A percentile compares a stretch with the other conserved stretches of the same genome.
Conservation (phyloP, 2,888 invertebrate species). For the Sisyra terminalis region DNA sequence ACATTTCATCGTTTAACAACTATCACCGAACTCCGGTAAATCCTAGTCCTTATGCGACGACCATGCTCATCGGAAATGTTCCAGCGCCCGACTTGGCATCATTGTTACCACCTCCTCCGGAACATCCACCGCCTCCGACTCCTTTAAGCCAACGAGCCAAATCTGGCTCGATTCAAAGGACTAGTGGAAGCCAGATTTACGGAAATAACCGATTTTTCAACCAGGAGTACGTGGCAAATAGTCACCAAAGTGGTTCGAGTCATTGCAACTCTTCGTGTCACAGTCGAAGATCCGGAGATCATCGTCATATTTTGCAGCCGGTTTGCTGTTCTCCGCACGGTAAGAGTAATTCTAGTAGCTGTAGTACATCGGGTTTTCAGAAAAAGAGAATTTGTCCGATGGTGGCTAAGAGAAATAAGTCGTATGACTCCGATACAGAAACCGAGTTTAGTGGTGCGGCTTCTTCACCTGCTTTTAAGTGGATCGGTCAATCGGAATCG, state of each 20-base stretch:
- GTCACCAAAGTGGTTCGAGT: slow-evolving; percentile 4
- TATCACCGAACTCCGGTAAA: slow-evolving; percentile 44
- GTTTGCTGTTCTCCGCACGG: neutral
- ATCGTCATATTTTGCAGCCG: too few species aligned
- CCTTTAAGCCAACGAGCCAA: slow-evolving; percentile 19
- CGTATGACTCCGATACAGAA: slow-evolving; percentile 6
- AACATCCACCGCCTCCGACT: slow-evolving; percentile 39
- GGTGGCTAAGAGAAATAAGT: neutral
- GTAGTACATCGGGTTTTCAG: neutral
- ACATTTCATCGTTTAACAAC: slow-evolving; percentile 51
- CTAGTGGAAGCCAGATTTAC: slow-evolving; percentile 18
- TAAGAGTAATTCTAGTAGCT: neutral
- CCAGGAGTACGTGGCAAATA: neutral
- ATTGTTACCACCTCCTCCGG: slow-evolving; percentile 40
- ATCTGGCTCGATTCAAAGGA: slow-evolving; percentile 23
- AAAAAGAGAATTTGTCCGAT: neutral
- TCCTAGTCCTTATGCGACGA: slow-evolving; percentile 59
- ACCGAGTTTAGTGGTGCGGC: slow-evolving; percentile 4
- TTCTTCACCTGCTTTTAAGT: slow-evolving; percentile 10
- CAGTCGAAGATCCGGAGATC: neutral
- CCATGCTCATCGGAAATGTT: slow-evolving; percentile 40
- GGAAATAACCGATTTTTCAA: neutral
- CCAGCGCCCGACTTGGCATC: slow-evolving; percentile 34
- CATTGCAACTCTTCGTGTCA: slow-evolving; percentile 1
- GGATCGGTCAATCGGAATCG: slow-evolving; percentile 23